Base-by-base conservation (phyloP, 2,113 vertebrate species). In the Hyperopisus bebe region DNA sequence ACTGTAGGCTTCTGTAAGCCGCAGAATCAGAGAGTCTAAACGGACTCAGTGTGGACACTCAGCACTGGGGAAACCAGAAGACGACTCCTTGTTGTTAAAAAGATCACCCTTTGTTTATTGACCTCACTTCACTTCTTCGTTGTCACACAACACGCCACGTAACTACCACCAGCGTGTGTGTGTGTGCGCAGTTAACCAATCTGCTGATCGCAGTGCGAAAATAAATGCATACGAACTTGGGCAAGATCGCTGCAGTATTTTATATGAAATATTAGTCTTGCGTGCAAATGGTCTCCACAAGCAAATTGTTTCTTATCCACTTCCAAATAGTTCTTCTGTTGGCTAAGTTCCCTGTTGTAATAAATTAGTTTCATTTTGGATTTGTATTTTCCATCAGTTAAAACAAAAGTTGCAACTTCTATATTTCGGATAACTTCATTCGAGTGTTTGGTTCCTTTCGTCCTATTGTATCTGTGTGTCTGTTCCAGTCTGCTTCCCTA, bases 401-500 rank as follows among this genome's bases (percentile, higher is more conserved):
- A 66, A 66, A 66, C 27, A 55, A 53, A 6, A 66, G 58, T n/a
- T 66, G 58, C 24, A 66, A 10, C 5, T 7, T 58, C 58, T n/a
- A 66, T n/a, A n/a, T 62, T n/a, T n/a, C 24, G 7, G 55, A 1
- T 3, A 66, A 66, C n/a, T 27, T 58, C 55, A 27, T 62, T 62
- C 0, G n/a, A 89, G 21, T 47, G 44, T 47, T 21, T 47, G 42
- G 2, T 84, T 44, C 44, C 9, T 84, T 44, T 84, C 1, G 1
- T 5, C 19, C 39, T 3, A 11, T 21, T 58, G 53, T 58, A 35
- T 24, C 47, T 1, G 90, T 55, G 62, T 77, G 24, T 50, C 35
- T 84, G 39, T 84, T 80, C 2, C 80, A 99, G 98, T 98, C 97
- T 3, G 98, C 98, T 0, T 99, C 98, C 5, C 94, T 99, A 90